These are phyloP conservation scores for Trachymyrmex cornetzi DNA, from an alignment of 1,140 invertebrate genomes.

Conservation along the genomic window DNA sequence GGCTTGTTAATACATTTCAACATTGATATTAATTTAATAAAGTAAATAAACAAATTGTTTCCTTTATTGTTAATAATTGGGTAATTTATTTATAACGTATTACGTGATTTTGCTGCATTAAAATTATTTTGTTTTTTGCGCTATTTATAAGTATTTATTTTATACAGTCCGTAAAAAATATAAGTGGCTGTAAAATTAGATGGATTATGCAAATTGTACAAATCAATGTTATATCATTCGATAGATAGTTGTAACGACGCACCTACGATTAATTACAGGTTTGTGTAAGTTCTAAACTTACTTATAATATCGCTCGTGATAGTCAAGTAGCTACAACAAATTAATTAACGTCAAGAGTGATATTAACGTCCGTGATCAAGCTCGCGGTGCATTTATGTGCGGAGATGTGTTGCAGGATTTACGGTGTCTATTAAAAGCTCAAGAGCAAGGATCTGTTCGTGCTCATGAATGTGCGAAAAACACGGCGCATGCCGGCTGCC, in stretches of 20 bases:
- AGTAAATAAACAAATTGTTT: background rate
- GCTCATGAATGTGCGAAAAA: conserved; percentile 57
- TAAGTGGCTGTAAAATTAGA: background rate
- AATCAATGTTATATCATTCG: conserved; percentile 19
- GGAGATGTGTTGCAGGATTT: conserved; percentile 61
- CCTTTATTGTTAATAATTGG: background rate
- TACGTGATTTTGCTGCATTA: background rate
- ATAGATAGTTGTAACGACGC: conserved; percentile 20
- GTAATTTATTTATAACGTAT: background rate
- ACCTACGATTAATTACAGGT: background rate
- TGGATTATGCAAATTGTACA: background rate
- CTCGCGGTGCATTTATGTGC: conserved; percentile 21
- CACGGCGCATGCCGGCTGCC: conserved; percentile 32
- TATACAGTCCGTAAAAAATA: background rate
- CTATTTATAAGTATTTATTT: conserved; percentile 5
- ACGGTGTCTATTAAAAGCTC: conserved; percentile 72
- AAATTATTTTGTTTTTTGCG: background rate
- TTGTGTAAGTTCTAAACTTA: background rate
- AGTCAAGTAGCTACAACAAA: conserved; percentile 7
- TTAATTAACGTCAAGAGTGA: conserved; percentile 30
- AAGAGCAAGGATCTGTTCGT: conserved; percentile 63
- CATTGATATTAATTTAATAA: background rate
- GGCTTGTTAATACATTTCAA: background rate
- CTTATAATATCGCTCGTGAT: conserved; percentile 15
- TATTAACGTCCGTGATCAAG: conserved; percentile 63